phyloP scores from a whole-genome alignment of 2,888 invertebrate species.

The Dryobotodes eremita region DNA sequence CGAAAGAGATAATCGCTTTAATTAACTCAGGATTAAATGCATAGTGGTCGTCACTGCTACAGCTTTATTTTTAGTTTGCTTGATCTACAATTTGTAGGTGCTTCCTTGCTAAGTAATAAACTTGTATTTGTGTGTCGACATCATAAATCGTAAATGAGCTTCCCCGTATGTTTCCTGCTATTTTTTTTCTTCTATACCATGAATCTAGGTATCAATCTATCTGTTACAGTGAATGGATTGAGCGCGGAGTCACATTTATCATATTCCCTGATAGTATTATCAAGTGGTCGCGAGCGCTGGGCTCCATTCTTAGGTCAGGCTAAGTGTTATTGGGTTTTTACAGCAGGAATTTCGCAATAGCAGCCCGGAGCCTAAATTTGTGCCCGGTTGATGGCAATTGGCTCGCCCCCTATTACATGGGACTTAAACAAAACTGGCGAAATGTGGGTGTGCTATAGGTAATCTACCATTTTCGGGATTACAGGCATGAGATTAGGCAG shows the following conservation, averaged over 20 bases:
- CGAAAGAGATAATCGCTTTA: background rate
- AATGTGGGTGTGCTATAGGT: background rate
- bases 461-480: too few relatives aligned
- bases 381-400: background rate
- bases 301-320: background rate
- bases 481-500: too few relatives aligned
- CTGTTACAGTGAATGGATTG: background rate
- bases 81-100: too few relatives aligned
- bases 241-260: background rate
- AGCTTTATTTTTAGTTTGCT: background rate
- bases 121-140: background rate
- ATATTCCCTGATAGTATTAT: background rate
- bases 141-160: background rate
- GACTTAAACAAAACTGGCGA: background rate
- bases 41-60: too few relatives aligned
- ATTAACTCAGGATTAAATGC: slow-evolving; percentile 17
- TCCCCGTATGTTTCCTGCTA: background rate
- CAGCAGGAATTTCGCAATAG: background rate
- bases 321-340: background rate
- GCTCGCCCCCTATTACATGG: background rate
- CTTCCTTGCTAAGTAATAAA: background rate
- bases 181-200: background rate
- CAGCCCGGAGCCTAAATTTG: background rate
- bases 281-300: background rate
- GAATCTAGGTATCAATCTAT: background rate